Evolutionary conservation across 53 echinoderm and acorn worm genomes (phyloP).

Genomic region (Echinarachnius parma): DNA sequence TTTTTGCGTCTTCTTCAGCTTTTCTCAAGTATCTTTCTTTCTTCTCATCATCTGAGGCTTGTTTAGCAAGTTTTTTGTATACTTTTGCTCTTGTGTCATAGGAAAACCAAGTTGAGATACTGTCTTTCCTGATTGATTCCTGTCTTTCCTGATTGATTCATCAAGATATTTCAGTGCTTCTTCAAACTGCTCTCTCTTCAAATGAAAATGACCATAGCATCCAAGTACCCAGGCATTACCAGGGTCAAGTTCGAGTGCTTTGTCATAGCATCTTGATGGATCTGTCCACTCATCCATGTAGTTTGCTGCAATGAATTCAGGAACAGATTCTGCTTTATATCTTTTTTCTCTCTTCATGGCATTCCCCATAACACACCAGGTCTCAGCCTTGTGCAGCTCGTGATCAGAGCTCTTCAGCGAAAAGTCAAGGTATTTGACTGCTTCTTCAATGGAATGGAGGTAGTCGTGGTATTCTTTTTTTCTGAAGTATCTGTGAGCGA

Average conservation of each 20-base stretch:
- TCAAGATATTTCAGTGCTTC: constrained; percentile 4
- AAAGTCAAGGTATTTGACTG: constrained; percentile 7
- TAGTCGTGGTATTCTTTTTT: background rate
- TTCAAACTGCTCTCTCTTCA: background rate
- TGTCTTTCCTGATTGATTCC: too few species aligned
- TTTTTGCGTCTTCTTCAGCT: background rate
- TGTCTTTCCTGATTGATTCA: constrained; percentile 15
- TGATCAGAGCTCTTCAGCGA: constrained; percentile 8
- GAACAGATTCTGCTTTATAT: background rate
- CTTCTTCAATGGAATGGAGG: background rate
- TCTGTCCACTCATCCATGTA: constrained; percentile 8
- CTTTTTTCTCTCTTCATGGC: background rate
- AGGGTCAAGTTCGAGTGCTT: constrained; percentile 25
- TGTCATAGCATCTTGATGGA: constrained; percentile 9
- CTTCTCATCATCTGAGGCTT: background rate
- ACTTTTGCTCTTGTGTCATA: background rate
- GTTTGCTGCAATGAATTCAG: background rate
- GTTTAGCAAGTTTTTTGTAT: background rate
- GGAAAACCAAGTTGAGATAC: constrained; percentile 21
- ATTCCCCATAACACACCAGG: constrained; percentile 34
- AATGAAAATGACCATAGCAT: background rate
- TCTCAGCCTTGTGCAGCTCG: constrained; percentile 10
- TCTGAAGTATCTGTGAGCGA: constrained; percentile 21
- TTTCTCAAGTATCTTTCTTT: background rate
- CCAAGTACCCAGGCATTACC: constrained; percentile 26